These are phyloP conservation scores for Imbricaverruca yamaguchii DNA, from an alignment of 2,888 invertebrate genomes.

Conservation along the genomic window DNA sequence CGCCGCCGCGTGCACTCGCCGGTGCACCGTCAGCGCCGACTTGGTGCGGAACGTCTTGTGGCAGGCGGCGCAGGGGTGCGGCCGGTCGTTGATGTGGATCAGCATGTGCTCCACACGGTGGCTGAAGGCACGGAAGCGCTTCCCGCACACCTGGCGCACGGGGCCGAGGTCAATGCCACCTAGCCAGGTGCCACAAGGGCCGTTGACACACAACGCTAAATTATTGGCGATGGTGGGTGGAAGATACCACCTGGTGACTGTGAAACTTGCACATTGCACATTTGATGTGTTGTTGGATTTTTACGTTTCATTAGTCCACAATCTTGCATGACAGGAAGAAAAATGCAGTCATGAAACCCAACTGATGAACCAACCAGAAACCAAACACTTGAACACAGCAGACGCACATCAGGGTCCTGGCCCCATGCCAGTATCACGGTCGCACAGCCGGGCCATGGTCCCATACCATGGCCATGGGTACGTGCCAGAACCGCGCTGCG, in stretches of 20 bases:
- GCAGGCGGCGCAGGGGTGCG: constrained; percentile 32
- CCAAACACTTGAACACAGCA: no score
- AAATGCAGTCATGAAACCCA: no score
- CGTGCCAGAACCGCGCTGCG: no score
- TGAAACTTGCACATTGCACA: not conserved
- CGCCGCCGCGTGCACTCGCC: constrained; percentile 29
- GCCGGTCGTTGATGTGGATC: constrained; percentile 34
- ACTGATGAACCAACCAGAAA: no score
- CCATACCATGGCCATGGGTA: no score
- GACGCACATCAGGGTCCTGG: no score
- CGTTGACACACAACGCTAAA: not conserved
- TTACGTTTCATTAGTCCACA: not conserved
- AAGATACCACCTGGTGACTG: not conserved
- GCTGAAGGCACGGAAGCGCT: constrained; percentile 33
- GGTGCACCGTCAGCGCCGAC: constrained; percentile 30
- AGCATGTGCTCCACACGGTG: constrained; percentile 35
- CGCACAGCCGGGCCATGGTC: no score
- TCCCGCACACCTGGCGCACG: constrained; percentile 32
- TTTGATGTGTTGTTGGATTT: not conserved
- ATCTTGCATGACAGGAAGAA: no score
- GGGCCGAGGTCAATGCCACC: not conserved
- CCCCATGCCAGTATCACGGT: no score
- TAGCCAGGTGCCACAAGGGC: not conserved
- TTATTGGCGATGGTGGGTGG: not conserved
- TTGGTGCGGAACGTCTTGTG: constrained; percentile 29